Evolutionary conservation across 2,797 vertebrate genomes (phyloP).

Genomic region (Cephalopachus bancanus): DNA sequence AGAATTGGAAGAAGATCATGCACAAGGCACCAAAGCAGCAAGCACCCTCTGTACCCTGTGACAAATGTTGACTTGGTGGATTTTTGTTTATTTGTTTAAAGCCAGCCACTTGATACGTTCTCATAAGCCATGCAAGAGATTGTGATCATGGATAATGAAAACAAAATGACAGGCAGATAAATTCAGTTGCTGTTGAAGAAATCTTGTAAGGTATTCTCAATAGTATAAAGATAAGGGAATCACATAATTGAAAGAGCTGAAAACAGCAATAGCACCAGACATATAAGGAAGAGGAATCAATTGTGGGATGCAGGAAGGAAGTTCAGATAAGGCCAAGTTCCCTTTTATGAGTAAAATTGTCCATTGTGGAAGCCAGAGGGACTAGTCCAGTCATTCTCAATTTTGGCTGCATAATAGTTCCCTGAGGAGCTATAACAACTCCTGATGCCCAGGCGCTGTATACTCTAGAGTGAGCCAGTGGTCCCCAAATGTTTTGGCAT

Average conservation of each 20-base stretch:
- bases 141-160: constrained; percentile 87
- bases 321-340: constrained; percentile 53
- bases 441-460: neutral
- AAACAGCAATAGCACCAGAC: constrained; percentile 82
- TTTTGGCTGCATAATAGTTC: neutral
- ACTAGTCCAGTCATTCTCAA: neutral
- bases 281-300: constrained; percentile 72
- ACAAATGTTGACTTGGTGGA: constrained; percentile 78
- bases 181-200: constrained; percentile 88
- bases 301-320: constrained; percentile 69
- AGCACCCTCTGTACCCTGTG: constrained; percentile 56
- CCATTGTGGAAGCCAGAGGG: neutral
- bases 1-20: constrained; percentile 39
- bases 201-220: constrained; percentile 88
- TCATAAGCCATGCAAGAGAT: constrained; percentile 86
- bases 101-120: constrained; percentile 85
- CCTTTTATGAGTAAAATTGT: neutral
- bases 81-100: constrained; percentile 81
- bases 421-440: fast-evolving
- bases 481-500: too few species aligned
- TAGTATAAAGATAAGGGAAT: constrained; percentile 88
- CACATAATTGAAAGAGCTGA: constrained; percentile 86
- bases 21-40: constrained; percentile 68
- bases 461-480: too few species aligned
- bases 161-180: constrained; percentile 89